Evolutionary conservation across 2,113 vertebrate genomes (phyloP).

Genomic region (Spea bombifrons): DNA sequence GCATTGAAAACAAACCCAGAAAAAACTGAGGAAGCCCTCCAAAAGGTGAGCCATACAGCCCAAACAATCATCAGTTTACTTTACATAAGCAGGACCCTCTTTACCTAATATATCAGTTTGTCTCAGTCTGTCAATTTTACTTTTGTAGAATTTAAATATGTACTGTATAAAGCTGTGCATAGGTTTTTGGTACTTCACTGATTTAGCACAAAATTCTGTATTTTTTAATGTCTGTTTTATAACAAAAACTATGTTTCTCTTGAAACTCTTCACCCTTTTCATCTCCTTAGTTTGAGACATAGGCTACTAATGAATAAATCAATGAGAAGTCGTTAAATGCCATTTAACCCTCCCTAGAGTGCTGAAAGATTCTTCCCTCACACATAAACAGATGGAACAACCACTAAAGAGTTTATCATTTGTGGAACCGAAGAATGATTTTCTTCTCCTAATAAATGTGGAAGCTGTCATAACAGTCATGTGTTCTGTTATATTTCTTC

Average conservation of each 20-base stretch:
- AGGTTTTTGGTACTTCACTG: too few species aligned
- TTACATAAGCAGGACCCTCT: neutral
- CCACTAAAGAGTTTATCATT: constrained; percentile 2
- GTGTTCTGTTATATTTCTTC: constrained; percentile 1
- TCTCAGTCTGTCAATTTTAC: neutral
- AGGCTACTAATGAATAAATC: constrained; percentile 17
- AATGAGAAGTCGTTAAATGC: constrained; percentile 18
- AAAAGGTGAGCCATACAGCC: constrained; percentile 72
- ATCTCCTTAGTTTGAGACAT: constrained; percentile 1
- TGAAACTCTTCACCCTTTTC: neutral
- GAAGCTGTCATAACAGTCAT: neutral
- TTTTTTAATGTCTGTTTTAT: neutral
- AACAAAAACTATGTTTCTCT: neutral
- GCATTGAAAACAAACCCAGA: constrained; percentile 92
- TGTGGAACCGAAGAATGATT: neutral
- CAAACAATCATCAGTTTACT: neutral
- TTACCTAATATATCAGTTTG: neutral
- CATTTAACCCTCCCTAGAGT: neutral
- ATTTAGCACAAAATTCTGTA: neutral
- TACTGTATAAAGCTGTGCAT: too few species aligned
- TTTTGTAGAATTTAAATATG: too few species aligned
- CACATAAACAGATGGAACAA: neutral
- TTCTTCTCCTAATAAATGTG: neutral
- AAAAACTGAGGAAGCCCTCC: constrained; percentile 92
- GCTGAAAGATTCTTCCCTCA: neutral